A percentile compares a stretch with the other conserved stretches of the same genome.
phyloP scores from a whole-genome alignment of 2,113 vertebrate genomes.

The Python bivittatus region DNA sequence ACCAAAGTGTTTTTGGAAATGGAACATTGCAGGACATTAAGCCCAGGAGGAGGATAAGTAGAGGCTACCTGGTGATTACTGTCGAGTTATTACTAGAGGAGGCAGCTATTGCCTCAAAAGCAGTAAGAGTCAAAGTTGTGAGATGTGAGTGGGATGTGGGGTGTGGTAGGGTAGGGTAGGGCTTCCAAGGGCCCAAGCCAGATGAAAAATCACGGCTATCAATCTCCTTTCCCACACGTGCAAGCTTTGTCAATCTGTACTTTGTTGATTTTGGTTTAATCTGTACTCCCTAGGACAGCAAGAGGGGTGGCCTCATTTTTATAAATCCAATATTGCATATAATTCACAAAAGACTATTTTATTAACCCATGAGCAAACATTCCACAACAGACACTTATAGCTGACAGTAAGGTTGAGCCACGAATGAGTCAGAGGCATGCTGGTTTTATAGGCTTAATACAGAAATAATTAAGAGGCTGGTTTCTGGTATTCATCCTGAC shows the following conservation, averaged over 20 bases:
- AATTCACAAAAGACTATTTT: background rate
- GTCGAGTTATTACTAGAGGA: no score
- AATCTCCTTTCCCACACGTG: background rate
- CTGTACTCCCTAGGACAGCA: background rate
- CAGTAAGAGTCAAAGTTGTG: background rate
- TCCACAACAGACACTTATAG: background rate
- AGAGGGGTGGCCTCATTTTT: background rate
- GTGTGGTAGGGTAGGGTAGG: background rate
- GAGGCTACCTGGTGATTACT: no score
- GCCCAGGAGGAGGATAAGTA: no score
- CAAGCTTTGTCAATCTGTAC: no score
- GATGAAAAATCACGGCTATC: background rate
- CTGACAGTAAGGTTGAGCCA: background rate
- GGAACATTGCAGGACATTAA: background rate
- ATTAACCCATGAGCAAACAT: background rate
- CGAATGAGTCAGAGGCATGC: background rate
- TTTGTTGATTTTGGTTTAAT: no score
- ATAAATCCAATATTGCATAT: background rate
- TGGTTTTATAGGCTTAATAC: background rate
- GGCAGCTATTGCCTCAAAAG: no score
- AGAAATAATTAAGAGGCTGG: background rate
- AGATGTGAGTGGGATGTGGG: background rate
- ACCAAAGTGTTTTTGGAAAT: background rate
- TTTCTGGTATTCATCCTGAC: background rate
- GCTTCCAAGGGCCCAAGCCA: background rate